Evolutionary conservation across 2,113 vertebrate genomes (phyloP).

Genomic region (Macaca mulatta): DNA sequence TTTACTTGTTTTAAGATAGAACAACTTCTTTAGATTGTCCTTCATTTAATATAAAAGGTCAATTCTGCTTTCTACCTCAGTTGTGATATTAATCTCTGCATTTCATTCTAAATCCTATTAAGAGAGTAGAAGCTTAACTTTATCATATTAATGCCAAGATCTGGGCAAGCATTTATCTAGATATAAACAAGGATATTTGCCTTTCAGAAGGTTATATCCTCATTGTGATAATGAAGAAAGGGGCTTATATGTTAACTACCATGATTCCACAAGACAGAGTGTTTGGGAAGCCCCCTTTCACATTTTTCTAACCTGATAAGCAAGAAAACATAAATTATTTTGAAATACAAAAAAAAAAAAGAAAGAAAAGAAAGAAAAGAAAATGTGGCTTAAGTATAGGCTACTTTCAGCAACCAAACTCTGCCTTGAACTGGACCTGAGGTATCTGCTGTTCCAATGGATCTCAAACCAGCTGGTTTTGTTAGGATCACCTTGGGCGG

Average conservation of each 20-base stretch:
- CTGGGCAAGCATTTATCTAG: constrained; percentile 48
- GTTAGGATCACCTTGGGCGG: neutral
- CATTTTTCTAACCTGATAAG: neutral
- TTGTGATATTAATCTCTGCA: constrained; percentile 49
- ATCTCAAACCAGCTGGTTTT: neutral
- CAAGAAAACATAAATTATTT: constrained; percentile 9
- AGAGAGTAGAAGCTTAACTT: constrained; percentile 50
- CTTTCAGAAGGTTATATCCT: constrained; percentile 4
- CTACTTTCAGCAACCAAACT: neutral
- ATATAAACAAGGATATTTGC: constrained; percentile 50
- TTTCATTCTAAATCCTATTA: constrained; percentile 69
- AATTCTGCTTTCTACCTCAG: constrained; percentile 45
- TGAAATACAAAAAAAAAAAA: neutral
- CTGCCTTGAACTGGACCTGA: neutral
- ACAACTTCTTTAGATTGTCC: constrained; percentile 41
- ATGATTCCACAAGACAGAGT: neutral
- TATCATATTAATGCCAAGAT: constrained; percentile 64
- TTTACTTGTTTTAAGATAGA: constrained; percentile 54
- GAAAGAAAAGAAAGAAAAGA: no score
- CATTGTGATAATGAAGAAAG: constrained; percentile 18
- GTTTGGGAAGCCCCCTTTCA: neutral
- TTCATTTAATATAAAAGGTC: constrained; percentile 63
- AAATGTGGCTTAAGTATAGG: neutral
- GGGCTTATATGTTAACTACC: neutral
- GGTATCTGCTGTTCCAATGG: rapidly evolving